A percentile compares a stretch with the other conserved stretches of the same genome.
Conservation (phyloP, 2,113 vertebrate genomes). For the Aix galericulata region DNA sequence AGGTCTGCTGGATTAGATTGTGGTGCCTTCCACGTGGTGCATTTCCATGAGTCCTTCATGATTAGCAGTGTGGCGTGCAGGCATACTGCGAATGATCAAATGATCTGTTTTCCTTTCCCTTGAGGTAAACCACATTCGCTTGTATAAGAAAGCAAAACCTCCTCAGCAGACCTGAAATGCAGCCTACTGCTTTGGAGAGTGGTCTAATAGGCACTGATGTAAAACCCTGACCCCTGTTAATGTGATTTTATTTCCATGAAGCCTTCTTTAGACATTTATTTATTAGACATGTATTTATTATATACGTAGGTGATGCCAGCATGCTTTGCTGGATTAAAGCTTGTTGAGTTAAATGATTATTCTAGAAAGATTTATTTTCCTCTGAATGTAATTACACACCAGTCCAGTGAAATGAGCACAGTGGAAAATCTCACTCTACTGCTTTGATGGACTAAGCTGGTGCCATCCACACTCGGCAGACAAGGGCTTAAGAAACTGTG, state of each 20-base stretch:
- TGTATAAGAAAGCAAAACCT: conserved; percentile 67
- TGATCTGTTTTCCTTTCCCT: conserved; percentile 72
- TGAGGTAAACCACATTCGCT: conserved; percentile 65
- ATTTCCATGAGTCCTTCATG: conserved; percentile 54
- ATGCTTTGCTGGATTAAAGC: conserved; percentile 47
- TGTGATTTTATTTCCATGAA: conserved; percentile 54
- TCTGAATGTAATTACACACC: not conserved
- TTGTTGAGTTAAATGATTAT: conserved; percentile 51
- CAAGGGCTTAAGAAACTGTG: conserved; percentile 7
- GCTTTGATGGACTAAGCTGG: conserved; percentile 34
- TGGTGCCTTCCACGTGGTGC: conserved; percentile 27
- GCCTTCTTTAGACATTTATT: conserved; percentile 58
- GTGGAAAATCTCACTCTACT: conserved; percentile 59
- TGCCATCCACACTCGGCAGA: conserved; percentile 25
- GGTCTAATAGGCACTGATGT: conserved; percentile 33
- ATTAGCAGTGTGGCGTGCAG: conserved; percentile 11
- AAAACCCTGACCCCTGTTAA: conserved; percentile 50
- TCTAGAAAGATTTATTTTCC: conserved; percentile 67
- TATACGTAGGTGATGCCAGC: conserved; percentile 51
- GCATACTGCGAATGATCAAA: conserved; percentile 20
- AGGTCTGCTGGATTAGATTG: not conserved
- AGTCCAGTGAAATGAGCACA: conserved; percentile 38
- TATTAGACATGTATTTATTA: conserved; percentile 52
- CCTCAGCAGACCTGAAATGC: conserved; percentile 56
- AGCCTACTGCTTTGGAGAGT: conserved; percentile 68